These are phyloP conservation scores for Rhinogobius similis DNA, from an alignment of 2,113 vertebrate species.

Conservation along the genomic window DNA sequence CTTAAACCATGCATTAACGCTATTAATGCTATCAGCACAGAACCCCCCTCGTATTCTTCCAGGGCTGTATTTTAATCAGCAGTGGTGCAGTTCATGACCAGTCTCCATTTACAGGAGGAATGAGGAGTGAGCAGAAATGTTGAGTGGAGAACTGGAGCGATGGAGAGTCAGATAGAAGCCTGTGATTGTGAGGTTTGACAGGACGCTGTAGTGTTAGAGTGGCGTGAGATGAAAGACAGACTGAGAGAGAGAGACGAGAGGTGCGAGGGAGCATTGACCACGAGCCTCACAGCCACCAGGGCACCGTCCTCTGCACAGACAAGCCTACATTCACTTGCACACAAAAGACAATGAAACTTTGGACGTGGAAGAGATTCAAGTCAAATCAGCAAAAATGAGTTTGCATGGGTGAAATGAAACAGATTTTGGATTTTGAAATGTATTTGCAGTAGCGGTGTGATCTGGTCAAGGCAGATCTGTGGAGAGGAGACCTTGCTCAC, in stretches of 20 bases:
- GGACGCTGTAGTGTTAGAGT: constrained; percentile 59
- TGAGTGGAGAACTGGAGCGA: constrained; percentile 36
- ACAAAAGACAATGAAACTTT: constrained; percentile 51
- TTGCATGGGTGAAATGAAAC: no score
- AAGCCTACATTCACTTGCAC: constrained; percentile 52
- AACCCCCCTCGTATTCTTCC: constrained; percentile 54
- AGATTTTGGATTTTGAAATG: no score
- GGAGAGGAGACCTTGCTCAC: no score
- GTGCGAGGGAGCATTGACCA: constrained; percentile 51
- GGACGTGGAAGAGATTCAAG: neutral
- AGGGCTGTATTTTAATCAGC: constrained; percentile 65
- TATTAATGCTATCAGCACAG: constrained; percentile 19
- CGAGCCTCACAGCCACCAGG: constrained; percentile 14
- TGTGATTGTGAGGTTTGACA: constrained; percentile 58
- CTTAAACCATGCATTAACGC: constrained; percentile 1
- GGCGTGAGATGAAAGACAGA: constrained; percentile 63
- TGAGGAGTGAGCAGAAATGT: constrained; percentile 31
- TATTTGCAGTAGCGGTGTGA: no score
- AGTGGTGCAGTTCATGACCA: constrained; percentile 40
- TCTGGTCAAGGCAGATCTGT: no score
- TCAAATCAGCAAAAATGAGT: neutral
- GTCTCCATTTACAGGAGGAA: constrained; percentile 25
- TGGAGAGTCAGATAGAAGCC: constrained; percentile 49
- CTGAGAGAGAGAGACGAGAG: constrained; percentile 35
- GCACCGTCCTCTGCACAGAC: no score